Evolutionary conservation across 2,888 invertebrate species (phyloP), one percentile per base, ranked within the genome.

Genomic region (Ophioninae sp.): DNA sequence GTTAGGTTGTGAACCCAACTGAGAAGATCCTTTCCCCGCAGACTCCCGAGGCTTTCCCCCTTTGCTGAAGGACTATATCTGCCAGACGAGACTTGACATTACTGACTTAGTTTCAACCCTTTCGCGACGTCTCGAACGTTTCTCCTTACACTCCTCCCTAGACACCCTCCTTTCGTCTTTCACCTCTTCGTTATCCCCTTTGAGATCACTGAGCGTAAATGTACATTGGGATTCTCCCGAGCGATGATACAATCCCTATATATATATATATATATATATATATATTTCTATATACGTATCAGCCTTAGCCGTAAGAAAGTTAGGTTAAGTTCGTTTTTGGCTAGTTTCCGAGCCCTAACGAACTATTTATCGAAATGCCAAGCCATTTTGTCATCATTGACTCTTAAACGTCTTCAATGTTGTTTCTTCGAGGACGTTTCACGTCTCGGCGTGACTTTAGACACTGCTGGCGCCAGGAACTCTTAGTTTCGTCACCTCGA

Each of bases 101-200:
- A 90, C 89, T 90, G 90, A 90, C 90, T 90, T 88, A 90, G 89
- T 90, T 90, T 89, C 86, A 87, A 89, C 88, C 88, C 90, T 89
- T 88, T 89, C 84, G 67, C 37, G 77, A 68, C 72, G 50, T n/a
- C 57, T 59, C 59, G 79, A 73, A 37, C 44, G 30, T 62, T n/a
- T 56, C 82, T 78, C 72, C 83, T 69, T 50, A 50, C 50, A 82
- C 85, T 72, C 82, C 85, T 72, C 82, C 79, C 79, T 78, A 21
- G n/a, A 17, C 13, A 50, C 75, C 23, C 23, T 57, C 59, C 44
- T 57, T 44, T 13, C 50, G 50, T 21, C 57, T 62, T 44, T 44
- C 44, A 69, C 77, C 77, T 77, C 44, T 37, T 30, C 44, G 59
- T 44, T 41, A 61, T 37, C 62, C 62, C 65, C 77, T 74, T 76